These are phyloP conservation scores for Branchellion lobata DNA, from an alignment of 2,888 invertebrate species.

Conservation along the genomic window DNA sequence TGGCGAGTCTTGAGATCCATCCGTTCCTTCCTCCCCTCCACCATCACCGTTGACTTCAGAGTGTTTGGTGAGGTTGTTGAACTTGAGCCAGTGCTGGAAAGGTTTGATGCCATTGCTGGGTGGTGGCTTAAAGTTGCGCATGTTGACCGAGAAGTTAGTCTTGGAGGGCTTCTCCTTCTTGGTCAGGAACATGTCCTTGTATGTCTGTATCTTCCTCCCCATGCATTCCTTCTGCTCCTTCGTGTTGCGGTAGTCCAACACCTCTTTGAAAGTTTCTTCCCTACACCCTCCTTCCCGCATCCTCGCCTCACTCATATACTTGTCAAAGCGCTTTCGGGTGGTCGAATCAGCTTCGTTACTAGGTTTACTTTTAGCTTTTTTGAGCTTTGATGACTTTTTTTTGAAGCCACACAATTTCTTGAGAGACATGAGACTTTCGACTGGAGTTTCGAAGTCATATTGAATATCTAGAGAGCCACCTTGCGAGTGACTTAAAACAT, in stretches of 20 bases:
- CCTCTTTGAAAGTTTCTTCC: background rate
- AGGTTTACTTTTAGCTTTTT: background rate
- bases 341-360: too few relatives aligned
- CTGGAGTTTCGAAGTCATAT: too few relatives aligned
- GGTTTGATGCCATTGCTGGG: slow-evolving; percentile 13
- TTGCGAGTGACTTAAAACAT: too few relatives aligned
- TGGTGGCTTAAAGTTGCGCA: slow-evolving; percentile 4
- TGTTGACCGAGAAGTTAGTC: background rate
- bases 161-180: background rate
- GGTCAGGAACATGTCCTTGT: slow-evolving; percentile 4
- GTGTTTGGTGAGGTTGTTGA: slow-evolving; percentile 19
- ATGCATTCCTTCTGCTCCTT: background rate
- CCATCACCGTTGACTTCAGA: background rate
- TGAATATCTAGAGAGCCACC: too few relatives aligned
- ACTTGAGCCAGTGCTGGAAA: slow-evolving; percentile 33
- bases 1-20: background rate
- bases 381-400: background rate
- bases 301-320: too few relatives aligned
- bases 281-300: too few relatives aligned
- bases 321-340: background rate
- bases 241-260: background rate
- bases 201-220: background rate
- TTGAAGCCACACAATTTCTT: background rate
- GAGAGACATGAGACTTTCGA: too few relatives aligned
- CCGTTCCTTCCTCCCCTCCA: background rate